Evolutionary conservation across 2,113 vertebrate species (phyloP).

Genomic region (Ia io): DNA sequence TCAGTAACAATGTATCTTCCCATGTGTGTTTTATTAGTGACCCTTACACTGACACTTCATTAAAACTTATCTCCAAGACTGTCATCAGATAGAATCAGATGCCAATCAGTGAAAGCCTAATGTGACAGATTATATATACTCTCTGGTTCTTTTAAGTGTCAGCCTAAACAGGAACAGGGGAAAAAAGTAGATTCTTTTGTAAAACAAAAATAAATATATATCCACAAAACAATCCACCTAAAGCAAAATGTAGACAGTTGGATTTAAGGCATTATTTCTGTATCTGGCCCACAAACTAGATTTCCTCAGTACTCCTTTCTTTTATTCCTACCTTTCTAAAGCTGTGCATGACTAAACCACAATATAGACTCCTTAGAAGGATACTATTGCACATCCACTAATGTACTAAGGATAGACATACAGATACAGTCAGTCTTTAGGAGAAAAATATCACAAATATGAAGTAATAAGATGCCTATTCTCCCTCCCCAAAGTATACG

Average conservation of each 20-base stretch:
- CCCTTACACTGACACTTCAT: constrained; percentile 16
- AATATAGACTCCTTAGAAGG: background rate
- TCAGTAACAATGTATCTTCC: background rate
- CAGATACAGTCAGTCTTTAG: background rate
- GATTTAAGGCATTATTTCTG: background rate
- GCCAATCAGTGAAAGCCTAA: constrained; percentile 38
- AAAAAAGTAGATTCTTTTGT: background rate
- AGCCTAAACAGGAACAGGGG: background rate
- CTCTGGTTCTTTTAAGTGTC: constrained; percentile 32
- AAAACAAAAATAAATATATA: background rate
- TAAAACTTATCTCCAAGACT: constrained; percentile 39
- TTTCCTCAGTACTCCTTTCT: background rate
- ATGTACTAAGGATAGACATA: background rate
- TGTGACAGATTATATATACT: constrained; percentile 12
- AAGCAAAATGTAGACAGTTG: constrained; percentile 25
- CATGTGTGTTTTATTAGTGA: constrained; percentile 36
- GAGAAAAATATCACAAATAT: background rate
- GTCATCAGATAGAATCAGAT: constrained; percentile 43
- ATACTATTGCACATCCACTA: background rate
- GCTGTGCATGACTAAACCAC: constrained; percentile 5
- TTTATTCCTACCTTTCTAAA: constrained; percentile 2
- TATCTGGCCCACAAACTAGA: background rate
- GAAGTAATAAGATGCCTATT: background rate
- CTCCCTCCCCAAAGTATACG: background rate
- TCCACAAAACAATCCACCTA: constrained; percentile 30